Conservation (phyloP, 2,888 invertebrate species). For the Eristalis tenax region DNA sequence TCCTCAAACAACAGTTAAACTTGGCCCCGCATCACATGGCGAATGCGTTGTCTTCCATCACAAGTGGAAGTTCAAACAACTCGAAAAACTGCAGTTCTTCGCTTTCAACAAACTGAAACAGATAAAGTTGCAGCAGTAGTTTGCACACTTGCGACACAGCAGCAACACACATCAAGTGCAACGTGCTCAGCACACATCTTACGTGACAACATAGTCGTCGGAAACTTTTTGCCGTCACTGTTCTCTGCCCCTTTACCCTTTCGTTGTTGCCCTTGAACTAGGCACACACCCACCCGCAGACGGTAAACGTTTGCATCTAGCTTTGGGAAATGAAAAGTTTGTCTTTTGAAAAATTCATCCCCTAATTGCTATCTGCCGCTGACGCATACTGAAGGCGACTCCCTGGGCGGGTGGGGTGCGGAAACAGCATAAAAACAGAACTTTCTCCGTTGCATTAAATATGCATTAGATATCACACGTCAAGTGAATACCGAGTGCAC, state of each 20-base stretch:
- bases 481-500: conserved; percentile 43
- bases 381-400: conserved; percentile 6
- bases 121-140: not conserved
- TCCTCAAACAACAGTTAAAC: not conserved
- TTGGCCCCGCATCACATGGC: not conserved
- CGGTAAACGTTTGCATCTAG: not conserved
- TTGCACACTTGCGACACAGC: not conserved
- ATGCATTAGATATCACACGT: conserved; percentile 53
- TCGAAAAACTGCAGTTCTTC: not conserved
- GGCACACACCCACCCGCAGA: not conserved
- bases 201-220: conserved; percentile 38
- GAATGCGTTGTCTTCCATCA: not conserved
- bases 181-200: conserved; percentile 25
- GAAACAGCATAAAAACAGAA: not conserved
- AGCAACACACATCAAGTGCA: conserved; percentile 18
- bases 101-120: not conserved
- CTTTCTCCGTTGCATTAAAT: conserved; percentile 53
- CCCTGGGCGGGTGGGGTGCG: no score
- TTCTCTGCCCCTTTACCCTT: conserved; percentile 8
- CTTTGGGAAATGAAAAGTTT: conserved; percentile 28
- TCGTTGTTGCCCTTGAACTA: not conserved
- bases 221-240: conserved; percentile 4
- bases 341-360: conserved; percentile 50
- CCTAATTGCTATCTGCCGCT: conserved; percentile 46
- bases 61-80: not conserved